Base-by-base conservation (phyloP, 2,888 invertebrate genomes). In the Molanna angustata region DNA sequence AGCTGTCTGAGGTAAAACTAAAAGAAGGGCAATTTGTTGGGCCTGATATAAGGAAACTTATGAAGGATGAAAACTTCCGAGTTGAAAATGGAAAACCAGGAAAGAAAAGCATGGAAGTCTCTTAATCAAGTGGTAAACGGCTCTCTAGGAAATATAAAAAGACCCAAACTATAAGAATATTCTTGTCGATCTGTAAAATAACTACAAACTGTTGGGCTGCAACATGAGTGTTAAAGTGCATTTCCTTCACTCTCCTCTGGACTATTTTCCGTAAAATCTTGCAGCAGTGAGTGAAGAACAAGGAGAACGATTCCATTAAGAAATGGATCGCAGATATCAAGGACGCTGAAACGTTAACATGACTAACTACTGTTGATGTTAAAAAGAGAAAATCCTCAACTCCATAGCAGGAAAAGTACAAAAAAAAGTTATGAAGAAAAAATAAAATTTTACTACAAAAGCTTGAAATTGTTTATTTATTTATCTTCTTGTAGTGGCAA, bases 141-240 rank as follows among this genome's bases (percentile, higher is more conserved):
- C 13, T 6, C 7, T 35, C 4, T 14, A 13, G 13, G 35, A 14
- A 35, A 35, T 13, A 13, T 13, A 35, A 35, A 35, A 35, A 35
- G 35, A 35, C 35, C 27, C 6, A 27, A 33, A 18, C 37, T 17
- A 47, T n/a, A 37, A 19, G 35, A 20, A 39, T 4, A 3, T 35
- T 4, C 11, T 47, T 37, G 21, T 16, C 11, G 18, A 47, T 11
- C 13, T 35, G 37, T 9, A 35, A 14, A 18, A 37, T 3, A 47
- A 47, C 14, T 39, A 18, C 13, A n/a, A 47, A 37, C 33, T 13
- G 19, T 13, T 47, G 19, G 37, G 47, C 14, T 47, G 47, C 39
- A 37, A 37, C 13, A 47, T 37, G 37, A 47, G 37, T n/a, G n/a
- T 47, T 19, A 47, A 37, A 39, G 19, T 47, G n/a, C 47, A 47